Evolutionary conservation across 2,888 invertebrate species (phyloP), one percentile per base, ranked within the genome.

Genomic region (Rhabditoides inermis): DNA sequence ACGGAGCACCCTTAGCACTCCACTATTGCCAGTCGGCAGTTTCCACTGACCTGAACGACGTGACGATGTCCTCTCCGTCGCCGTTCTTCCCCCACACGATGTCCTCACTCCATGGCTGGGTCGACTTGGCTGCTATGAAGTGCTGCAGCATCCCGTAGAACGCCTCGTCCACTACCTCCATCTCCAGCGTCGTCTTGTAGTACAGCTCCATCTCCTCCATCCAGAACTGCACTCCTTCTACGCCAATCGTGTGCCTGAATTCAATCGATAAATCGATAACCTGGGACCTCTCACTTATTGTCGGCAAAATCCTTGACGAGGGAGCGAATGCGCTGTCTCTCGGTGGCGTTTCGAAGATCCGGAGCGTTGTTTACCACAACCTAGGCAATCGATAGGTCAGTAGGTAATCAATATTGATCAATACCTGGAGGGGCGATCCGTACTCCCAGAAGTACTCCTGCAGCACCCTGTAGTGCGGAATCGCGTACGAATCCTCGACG

Each of bases 391-490:
- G 30, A 46, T 4, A 32, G 35, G 3, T 20, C 2, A 10, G 15
- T 12, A 25, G 7, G 26, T 22, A 44, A 15, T 28, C 7, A 42
- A 30, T 15, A 2, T 10, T 4, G 10, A 32, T 22, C 12, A 30
- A 45, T 5, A 64, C 68, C 57, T 73, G 74, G 2, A 75, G 62
- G 27, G 68, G 59, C 2, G 70, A 64, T 18, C 75, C 75, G 49
- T 74, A 75, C 42, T 70, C 66, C 75, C 75, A 75, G 53, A 74
- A 75, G 59, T 74, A 73, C 26, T 68, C 56, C 32, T 71, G 66
- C 28, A 70, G 55, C 3, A 62, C 47, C 20, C 57, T 61, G 45
- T 75, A 74, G 55, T 74, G 74, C 3, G 74, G 74, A 45, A 75
- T 66, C 10, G 74, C 74, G 48, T 73, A 74, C 4, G 72, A 72